Evolutionary conservation across 2,797 vertebrate species (phyloP).

Genomic region (Heterohyrax brucei): DNA sequence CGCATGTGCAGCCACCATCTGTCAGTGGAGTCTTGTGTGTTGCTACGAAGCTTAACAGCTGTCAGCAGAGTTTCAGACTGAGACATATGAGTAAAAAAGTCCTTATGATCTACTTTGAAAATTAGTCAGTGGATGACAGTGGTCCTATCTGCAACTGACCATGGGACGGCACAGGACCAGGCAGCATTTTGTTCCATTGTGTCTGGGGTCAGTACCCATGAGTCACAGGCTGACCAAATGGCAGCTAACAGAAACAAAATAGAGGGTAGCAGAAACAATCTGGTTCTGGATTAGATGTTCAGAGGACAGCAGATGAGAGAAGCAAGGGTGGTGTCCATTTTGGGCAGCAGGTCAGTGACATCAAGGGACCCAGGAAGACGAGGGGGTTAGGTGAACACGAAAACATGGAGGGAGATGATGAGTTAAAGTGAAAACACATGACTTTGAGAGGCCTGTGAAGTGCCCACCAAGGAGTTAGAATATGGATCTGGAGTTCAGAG

Average conservation of each 20-base stretch:
- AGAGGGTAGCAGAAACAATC: neutral
- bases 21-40: neutral
- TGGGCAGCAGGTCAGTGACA: accelerated
- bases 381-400: accelerated
- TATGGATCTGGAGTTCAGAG: neutral
- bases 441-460: accelerated
- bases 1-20: neutral
- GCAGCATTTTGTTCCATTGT: neutral
- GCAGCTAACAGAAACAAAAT: neutral
- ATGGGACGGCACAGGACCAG: neutral
- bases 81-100: neutral
- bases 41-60: neutral
- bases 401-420: neutral
- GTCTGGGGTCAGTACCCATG: neutral
- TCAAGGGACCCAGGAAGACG: accelerated
- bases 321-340: accelerated
- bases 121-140: neutral
- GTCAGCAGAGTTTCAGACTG: neutral
- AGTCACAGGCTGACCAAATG: neutral
- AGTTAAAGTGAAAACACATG: neutral
- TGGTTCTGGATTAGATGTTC: accelerated
- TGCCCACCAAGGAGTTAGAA: neutral
- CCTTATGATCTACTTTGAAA: neutral
- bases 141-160: neutral
- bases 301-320: too few relatives aligned